These are phyloP conservation scores for Sesia bembeciformis DNA, from an alignment of 2,888 invertebrate species.

Conservation along the genomic window DNA sequence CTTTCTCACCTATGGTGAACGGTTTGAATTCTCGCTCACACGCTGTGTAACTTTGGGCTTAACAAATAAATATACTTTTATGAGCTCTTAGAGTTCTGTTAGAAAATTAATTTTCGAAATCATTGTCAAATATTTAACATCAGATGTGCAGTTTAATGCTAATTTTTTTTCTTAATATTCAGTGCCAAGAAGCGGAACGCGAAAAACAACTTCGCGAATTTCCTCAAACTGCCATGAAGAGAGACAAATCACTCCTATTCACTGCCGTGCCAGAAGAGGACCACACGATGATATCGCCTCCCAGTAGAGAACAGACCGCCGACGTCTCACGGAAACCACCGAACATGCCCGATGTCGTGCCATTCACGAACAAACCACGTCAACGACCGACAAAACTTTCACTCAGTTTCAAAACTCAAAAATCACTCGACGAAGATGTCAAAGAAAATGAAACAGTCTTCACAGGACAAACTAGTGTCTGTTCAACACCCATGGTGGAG, in stretches of 20 bases:
- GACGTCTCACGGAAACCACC: constrained; percentile 33
- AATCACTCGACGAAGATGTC: constrained; percentile 71
- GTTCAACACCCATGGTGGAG: constrained; percentile 86
- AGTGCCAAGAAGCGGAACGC: constrained; percentile 62
- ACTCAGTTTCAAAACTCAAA: constrained; percentile 72
- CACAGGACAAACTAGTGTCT: constrained; percentile 82
- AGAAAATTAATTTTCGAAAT: no score
- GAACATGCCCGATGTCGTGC: constrained; percentile 66
- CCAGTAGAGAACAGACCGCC: constrained; percentile 35
- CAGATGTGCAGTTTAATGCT: no score
- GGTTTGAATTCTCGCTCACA: no score
- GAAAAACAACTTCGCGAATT: constrained; percentile 62
- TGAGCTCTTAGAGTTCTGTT: no score
- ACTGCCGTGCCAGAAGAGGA: constrained; percentile 89
- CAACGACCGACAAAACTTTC: constrained; percentile 73
- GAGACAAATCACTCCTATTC: constrained; percentile 86
- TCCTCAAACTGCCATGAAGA: constrained; percentile 76
- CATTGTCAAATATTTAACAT: no score
- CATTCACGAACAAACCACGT: constrained; percentile 64
- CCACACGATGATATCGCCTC: constrained; percentile 65
- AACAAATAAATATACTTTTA: no score
- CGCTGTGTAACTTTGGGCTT: no score
- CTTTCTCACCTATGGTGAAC: no score
- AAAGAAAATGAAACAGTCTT: constrained; percentile 72
- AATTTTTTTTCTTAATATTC: constrained; percentile 9